These are phyloP conservation scores for Anorthoa munda DNA, from an alignment of 2,888 invertebrate genomes.

Conservation along the genomic window DNA sequence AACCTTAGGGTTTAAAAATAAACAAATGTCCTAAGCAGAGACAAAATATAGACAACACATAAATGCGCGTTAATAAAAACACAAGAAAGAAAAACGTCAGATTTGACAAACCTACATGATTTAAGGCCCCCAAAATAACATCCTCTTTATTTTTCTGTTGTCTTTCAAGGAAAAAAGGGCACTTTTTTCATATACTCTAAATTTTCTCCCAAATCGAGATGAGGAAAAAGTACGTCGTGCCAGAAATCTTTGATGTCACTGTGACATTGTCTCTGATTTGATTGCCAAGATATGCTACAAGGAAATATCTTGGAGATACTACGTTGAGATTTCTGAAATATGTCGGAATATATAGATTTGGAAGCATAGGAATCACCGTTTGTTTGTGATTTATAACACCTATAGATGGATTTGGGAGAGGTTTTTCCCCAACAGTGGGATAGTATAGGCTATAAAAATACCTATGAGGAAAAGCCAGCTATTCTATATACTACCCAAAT, in stretches of 20 bases:
- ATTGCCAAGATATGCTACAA: constrained; percentile 42
- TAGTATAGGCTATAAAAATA: too few species aligned
- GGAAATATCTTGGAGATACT: constrained; percentile 20
- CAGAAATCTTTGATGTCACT: constrained; percentile 39
- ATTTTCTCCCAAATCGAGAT: constrained; percentile 28
- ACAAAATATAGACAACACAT: not conserved
- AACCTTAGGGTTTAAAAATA: not conserved
- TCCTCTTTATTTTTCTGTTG: constrained; percentile 24
- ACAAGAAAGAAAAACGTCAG: not conserved
- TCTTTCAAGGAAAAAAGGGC: constrained; percentile 10
- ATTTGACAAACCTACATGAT: constrained; percentile 14
- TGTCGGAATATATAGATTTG: not conserved
- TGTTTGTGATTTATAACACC: not conserved
- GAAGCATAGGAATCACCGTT: not conserved
- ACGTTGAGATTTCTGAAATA: constrained; percentile 8
- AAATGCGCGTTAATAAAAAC: not conserved
- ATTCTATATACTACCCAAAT: too few species aligned
- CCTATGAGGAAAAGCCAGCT: too few species aligned
- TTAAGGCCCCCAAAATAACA: not conserved
- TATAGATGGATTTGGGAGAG: not conserved
- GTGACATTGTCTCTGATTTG: constrained; percentile 46
- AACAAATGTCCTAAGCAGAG: not conserved
- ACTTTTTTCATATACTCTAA: constrained; percentile 15
- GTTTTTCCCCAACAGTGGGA: too few species aligned
- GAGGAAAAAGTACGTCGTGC: constrained; percentile 37